Base-by-base conservation (phyloP, 2,888 invertebrate species). In the Phortica magna region DNA sequence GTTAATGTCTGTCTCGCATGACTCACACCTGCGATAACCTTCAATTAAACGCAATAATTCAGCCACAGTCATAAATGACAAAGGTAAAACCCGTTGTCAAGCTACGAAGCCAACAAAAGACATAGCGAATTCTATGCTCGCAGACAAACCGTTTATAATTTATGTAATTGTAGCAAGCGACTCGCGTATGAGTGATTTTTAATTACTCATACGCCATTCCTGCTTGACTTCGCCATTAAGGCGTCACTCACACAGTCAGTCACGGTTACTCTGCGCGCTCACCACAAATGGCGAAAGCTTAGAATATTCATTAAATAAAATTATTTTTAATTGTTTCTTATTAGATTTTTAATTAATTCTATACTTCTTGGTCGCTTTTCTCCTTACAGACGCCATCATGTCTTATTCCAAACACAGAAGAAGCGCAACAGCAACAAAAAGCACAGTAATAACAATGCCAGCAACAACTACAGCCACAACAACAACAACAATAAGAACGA, bases 101-200 rank as follows among this genome's bases (percentile, higher is more conserved):
- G 19, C 61, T 22, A 61, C 6, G 10, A 59, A 10, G 17, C 17
- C 3, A 55, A 61, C 61, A 61, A 61, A 9, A 48, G 48, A 48
- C 10, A 59, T 19, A 17, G 10, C 17, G 22, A 59, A 5, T 59
- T n/a, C 59, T 59, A 61, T 17, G 61, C 31, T 61, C 10, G 61
- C 17, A 61, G 61, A 61, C 53, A 53, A 14, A 48, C 14, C 68
- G 57, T 22, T 75, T 53, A 39, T 76, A 76, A 76, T 76, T 76
- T 76, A 76, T 76, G 71, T 72, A 72, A 76, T 76, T 76, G 72
- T 64, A 76, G 57, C 65, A 41, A 55, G 19, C 61, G 19, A 61
- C 61, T 61, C 31, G 19, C 43, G 68, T 43, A 68, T 68, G 68
- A 68, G 68, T 55, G 76, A 59, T 68, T 72, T 72, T 72, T 72